Conservation (phyloP, 2,888 invertebrate species). For the Athalia circularis region DNA sequence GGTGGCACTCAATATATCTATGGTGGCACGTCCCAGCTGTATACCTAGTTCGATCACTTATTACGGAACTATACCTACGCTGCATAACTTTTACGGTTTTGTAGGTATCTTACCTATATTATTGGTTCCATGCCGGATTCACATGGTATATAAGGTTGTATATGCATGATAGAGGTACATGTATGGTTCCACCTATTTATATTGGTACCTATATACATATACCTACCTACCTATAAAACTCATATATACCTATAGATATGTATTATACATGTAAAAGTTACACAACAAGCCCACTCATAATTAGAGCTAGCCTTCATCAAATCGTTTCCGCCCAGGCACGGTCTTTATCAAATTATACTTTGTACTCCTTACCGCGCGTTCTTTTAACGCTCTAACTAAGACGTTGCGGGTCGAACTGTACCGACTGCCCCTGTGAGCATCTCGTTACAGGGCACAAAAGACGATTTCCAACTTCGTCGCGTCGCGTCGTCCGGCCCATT, state of each 20-base stretch:
- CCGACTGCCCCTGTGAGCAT: neutral
- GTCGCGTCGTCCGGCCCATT: neutral
- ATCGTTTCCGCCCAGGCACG: constrained; percentile 63
- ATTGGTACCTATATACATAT: neutral
- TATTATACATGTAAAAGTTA: constrained; percentile 51
- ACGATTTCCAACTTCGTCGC: neutral
- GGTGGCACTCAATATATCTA: no score
- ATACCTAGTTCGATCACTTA: no score
- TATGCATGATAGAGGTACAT: no score
- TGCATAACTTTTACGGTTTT: no score
- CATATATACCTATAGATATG: neutral
- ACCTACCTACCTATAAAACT: neutral
- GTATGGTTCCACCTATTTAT: no score
- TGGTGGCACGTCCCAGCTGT: no score
- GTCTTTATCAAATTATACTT: constrained; percentile 65
- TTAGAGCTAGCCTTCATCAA: constrained; percentile 59
- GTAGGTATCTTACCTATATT: no score
- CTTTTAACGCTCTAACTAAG: constrained; percentile 34
- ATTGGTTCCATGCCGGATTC: no score
- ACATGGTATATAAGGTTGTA: neutral
- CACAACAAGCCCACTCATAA: constrained; percentile 65
- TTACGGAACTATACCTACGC: no score
- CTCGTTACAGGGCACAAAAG: no score
- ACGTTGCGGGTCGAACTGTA: constrained; percentile 2
- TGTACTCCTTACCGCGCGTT: constrained; percentile 46